Base-by-base conservation (phyloP, 2,113 vertebrate genomes). In the Oryctolagus cuniculus region DNA sequence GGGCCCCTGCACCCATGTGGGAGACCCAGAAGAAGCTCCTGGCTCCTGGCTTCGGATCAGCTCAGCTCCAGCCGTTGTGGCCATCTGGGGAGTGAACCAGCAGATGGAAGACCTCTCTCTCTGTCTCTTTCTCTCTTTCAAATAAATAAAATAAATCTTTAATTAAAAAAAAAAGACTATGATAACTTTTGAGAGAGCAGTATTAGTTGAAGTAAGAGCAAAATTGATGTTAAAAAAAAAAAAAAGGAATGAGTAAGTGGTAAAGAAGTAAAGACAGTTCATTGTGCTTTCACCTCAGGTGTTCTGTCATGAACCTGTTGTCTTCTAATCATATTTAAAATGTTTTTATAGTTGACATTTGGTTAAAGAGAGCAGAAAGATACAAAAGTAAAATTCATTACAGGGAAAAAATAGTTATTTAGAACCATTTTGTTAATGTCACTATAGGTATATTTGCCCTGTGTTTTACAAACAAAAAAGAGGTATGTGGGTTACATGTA, bases 401-500 rank as follows among this genome's bases (percentile, higher is more conserved):
- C 85, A 21, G 19, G 31, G 10, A 17, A 34, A 87, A 83, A 87
- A 22, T 9, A 36, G 36, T 73, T 69, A 84, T 49, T 93, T 4
- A 97, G 7, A 91, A 3, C 0, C 31, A 77, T 92, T 90, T 97
- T 93, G 81, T 97, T 96, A 53, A 92, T 72, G 97, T 89, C 31
- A 22, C 94, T 95, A 17, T 97, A 99, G 99, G 99, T 99, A 29
- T 99, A 99, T 98, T 98, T 99, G 95, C 99, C 99, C 9, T 99
- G 99, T 96, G 99, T 99, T 93, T 98, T 99, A 86, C 99, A 99
- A 99, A 99, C 99, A 27, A 99, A 99, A 94, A 99, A 99, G 98
- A 99, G 99, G 27, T 99, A 99, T 0, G 99, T 99, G 96, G 99
- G 99, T 95, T 99, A 99, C 96, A 99, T 99, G 99, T 99, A 99